Evolutionary conservation across 2,113 vertebrate genomes (phyloP).

Genomic region (Cheilinus undulatus): DNA sequence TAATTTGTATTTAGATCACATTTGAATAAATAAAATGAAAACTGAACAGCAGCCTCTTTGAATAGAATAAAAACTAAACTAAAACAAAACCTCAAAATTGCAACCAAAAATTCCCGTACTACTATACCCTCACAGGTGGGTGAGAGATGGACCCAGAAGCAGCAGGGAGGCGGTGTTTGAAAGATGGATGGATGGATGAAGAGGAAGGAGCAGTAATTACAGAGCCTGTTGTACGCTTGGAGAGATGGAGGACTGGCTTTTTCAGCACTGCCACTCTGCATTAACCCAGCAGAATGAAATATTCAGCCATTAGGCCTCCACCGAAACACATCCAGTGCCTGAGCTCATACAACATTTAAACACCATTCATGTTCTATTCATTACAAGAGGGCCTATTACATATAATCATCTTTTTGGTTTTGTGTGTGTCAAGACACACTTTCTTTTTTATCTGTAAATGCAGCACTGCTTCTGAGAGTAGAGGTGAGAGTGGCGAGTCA

Average conservation of each 20-base stretch:
- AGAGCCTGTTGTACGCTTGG: conserved; percentile 51
- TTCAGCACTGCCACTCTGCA: conserved; percentile 62
- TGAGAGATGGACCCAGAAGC: conserved; percentile 41
- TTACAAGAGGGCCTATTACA: conserved; percentile 52
- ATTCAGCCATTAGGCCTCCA: conserved; percentile 68
- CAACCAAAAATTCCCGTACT: too few relatives aligned
- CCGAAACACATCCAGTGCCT: conserved; percentile 69
- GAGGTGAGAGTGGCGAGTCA: conserved; percentile 32
- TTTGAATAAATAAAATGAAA: too few relatives aligned
- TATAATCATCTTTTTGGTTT: conserved; percentile 57
- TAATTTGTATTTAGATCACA: too few relatives aligned
- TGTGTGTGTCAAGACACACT: conserved; percentile 29
- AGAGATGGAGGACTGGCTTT: conserved; percentile 52
- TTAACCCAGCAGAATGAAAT: conserved; percentile 75
- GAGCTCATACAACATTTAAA: conserved; percentile 78
- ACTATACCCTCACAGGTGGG: too few relatives aligned
- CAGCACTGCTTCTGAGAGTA: conserved; percentile 18
- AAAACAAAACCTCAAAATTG: too few relatives aligned
- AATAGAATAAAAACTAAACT: too few relatives aligned
- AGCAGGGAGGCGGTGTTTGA: conserved; percentile 4
- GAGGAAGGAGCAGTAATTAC: conserved; percentile 59
- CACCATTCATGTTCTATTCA: conserved; percentile 79
- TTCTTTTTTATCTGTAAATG: conserved; percentile 21
- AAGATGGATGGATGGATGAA: conserved; percentile 55
- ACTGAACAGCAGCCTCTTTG: too few relatives aligned